These are phyloP conservation scores for Aleiodes sp. DNA, from an alignment of 1,140 invertebrate species.

Conservation along the genomic window DNA sequence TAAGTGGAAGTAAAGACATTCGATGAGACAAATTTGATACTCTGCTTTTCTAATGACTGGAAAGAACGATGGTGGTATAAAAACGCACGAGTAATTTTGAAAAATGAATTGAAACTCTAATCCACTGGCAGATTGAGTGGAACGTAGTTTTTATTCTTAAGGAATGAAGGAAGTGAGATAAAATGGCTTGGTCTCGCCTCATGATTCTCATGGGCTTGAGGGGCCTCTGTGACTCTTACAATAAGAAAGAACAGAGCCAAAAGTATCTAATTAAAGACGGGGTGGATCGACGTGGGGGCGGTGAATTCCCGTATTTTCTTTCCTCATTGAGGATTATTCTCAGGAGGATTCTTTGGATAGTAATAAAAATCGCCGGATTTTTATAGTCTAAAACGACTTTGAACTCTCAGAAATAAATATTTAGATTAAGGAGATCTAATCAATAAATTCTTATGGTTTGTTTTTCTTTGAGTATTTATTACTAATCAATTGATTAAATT, in stretches of 20 bases:
- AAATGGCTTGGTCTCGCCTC: neutral
- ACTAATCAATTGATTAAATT: no score
- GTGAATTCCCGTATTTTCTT: neutral
- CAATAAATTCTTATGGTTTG: no score
- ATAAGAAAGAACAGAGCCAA: neutral
- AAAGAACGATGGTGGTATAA: no score
- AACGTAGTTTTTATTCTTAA: neutral
- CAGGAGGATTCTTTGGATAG: neutral
- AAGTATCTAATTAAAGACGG: neutral
- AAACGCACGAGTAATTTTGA: neutral
- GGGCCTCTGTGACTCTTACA: neutral
- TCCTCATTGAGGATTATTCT: neutral
- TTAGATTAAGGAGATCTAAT: no score
- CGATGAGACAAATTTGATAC: no score
- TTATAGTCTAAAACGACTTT: neutral
- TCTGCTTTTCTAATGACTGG: no score
- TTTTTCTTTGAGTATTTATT: no score
- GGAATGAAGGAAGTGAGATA: neutral
- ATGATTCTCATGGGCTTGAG: constrained; percentile 1
- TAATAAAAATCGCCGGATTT: neutral
- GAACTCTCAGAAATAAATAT: neutral
- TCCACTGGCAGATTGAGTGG: neutral
- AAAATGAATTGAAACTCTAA: neutral
- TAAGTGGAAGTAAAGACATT: no score
- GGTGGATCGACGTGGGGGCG: neutral